Evolutionary conservation across 2,113 vertebrate species (phyloP), one percentile per base, ranked within the genome.

Genomic region (Odontesthes bonariensis): DNA sequence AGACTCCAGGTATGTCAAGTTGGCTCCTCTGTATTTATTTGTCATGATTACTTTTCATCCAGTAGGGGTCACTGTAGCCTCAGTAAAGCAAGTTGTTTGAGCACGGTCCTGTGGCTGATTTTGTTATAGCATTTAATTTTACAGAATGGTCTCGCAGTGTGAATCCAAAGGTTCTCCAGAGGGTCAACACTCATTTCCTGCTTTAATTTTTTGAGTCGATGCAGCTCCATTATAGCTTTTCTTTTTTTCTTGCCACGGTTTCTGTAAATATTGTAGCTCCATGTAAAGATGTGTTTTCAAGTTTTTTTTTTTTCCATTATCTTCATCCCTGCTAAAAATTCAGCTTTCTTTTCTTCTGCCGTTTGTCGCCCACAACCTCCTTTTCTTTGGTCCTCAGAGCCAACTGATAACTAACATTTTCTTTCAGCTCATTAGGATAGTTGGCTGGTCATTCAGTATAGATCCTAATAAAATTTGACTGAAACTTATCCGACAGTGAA

Each of bases 401-500:
- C 64, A 79, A 73, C 66, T 66, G 10, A 75, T 74, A 62, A 68
- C 61, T 22, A 85, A 77, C 51, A 47, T 77, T 82, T 87, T 76
- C 62, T 65, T 62, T 73, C 61, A 54, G 17, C 67, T 82, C 75
- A 91, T 88, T 81, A 70, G 73, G 68, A 63, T 55, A 55, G 54
- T 52, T 84, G 86, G 81, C 81, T 35, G 54, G 71, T 76, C 70
- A 59, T 68, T 83, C 75, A 33, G 32, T 75, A 51, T 60, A 75
- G 81, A 89, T 85, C 46, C 79, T 87, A 82, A 90, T 84, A 83
- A 75, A 78, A 58, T 88, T 86, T 81, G 88, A 84, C 82, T 83
- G 82, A 84, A 90, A 91, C 73, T 82, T 90, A 88, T 14, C 82
- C 84, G 88, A 91, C 88, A 91, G 86, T 91, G 88, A 91, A 92